A percentile compares a stretch with the other conserved stretches of the same genome.
Evolutionary conservation across 2,797 vertebrate species (phyloP).

Genomic region (Vultur gryphus): DNA sequence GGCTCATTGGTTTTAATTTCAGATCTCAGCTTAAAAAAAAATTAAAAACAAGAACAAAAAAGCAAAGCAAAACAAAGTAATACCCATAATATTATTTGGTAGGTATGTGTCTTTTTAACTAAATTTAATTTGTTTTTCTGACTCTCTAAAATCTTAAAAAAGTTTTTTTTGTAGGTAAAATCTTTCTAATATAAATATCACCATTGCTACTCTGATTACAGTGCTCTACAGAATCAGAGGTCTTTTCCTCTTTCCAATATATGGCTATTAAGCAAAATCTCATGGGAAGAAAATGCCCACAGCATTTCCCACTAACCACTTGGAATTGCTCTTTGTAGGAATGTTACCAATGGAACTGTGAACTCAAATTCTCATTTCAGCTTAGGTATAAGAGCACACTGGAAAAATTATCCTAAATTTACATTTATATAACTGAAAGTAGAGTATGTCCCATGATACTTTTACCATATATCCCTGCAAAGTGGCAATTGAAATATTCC

Average conservation of each 20-base stretch:
- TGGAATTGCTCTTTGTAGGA: conserved; percentile 2
- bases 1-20: background rate
- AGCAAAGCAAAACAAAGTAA: background rate
- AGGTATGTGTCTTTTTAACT: background rate
- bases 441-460: conserved; percentile 18
- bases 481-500: background rate
- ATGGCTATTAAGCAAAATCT: conserved; percentile 29
- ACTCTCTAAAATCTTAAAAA: background rate
- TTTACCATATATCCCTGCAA: background rate
- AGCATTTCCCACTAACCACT: conserved; percentile 9
- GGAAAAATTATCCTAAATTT: conserved; percentile 32
- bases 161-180: background rate
- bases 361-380: conserved; percentile 32
- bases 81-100: background rate
- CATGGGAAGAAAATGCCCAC: background rate
- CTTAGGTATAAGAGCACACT: conserved; percentile 15
- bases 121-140: background rate
- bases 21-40: background rate
- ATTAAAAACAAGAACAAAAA: background rate
- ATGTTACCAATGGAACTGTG: background rate
- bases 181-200: conserved; percentile 16
- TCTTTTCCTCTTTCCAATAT: conserved; percentile 27
- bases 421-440: conserved; percentile 43
- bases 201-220: background rate
- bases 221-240: background rate